Percentiles rank a stretch among this genome's conserved stretches.
Conservation (phyloP, 1,140 invertebrate species). For the Drosophila subpulchrella region DNA sequence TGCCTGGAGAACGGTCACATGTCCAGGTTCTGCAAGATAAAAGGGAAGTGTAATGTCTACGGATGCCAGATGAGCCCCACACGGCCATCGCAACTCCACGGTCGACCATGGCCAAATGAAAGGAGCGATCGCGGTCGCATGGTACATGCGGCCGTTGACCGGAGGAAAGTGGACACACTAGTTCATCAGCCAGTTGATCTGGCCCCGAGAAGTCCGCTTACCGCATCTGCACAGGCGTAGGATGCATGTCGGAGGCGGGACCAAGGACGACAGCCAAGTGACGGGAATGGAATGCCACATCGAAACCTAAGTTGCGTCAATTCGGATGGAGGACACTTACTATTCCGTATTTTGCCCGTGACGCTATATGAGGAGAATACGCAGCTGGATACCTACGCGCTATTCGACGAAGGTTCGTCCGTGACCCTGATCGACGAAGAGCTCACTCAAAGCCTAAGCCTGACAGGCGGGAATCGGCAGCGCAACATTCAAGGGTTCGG, state of each 20-base stretch:
- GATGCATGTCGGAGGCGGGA: not conserved
- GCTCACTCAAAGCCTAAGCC: not conserved
- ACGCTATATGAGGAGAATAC: not conserved
- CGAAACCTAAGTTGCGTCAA: not conserved
- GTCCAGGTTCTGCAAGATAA: too few relatives aligned
- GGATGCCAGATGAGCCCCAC: too few relatives aligned
- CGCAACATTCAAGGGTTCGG: slow-evolving; percentile 10
- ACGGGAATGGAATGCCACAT: not conserved
- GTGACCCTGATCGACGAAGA: not conserved
- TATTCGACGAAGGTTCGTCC: not conserved
- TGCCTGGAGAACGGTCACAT: too few relatives aligned
- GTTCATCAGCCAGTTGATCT: too few relatives aligned
- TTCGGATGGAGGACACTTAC: not conserved
- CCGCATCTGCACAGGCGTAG: too few relatives aligned
- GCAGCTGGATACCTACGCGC: not conserved
- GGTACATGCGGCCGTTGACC: too few relatives aligned
- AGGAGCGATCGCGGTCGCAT: too few relatives aligned
- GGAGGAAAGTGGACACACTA: too few relatives aligned
- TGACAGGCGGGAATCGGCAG: not conserved
- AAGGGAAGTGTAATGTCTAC: too few relatives aligned
- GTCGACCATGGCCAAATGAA: too few relatives aligned
- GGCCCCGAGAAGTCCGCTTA: too few relatives aligned
- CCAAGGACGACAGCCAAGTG: not conserved
- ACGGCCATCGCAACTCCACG: too few relatives aligned
- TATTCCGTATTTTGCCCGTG: not conserved